Evolutionary conservation across 2,888 invertebrate species (phyloP).

Genomic region (Disparrhopalites patrizii): DNA sequence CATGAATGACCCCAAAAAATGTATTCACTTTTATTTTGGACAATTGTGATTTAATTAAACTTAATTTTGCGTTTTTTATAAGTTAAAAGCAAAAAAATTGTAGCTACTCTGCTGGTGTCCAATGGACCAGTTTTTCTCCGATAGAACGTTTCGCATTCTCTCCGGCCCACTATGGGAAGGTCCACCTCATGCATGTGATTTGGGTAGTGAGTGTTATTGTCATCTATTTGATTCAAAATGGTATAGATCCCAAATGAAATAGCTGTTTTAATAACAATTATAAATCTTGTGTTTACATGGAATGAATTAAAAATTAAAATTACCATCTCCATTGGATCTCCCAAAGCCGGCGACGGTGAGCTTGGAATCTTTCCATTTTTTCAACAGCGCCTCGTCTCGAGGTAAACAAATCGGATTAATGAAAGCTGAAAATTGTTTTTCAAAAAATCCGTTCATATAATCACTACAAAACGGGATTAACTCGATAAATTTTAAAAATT

Average conservation of each 20-base stretch:
- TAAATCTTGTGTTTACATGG: background rate
- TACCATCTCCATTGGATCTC: conserved; percentile 26
- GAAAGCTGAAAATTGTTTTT: conserved; percentile 25
- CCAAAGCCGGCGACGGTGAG: conserved; percentile 42
- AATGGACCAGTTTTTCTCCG: conserved; percentile 34
- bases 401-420: conserved; percentile 43
- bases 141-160: conserved; percentile 35
- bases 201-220: conserved; percentile 22
- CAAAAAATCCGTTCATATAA: background rate
- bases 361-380: conserved; percentile 25
- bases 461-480: too few species aligned
- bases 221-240: conserved; percentile 28
- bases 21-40: background rate
- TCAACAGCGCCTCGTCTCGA: conserved; percentile 28
- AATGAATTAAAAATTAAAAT: background rate
- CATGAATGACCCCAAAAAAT: background rate
- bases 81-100: background rate
- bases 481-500: too few species aligned
- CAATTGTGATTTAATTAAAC: background rate
- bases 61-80: background rate
- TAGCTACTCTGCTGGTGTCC: conserved; percentile 33
- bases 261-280: too few species aligned
- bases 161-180: conserved; percentile 26
- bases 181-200: conserved; percentile 26
- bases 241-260: too few species aligned